Evolutionary conservation across 2,888 invertebrate species (phyloP), one percentile per base, ranked within the genome.

Genomic region (Pocota personata): DNA sequence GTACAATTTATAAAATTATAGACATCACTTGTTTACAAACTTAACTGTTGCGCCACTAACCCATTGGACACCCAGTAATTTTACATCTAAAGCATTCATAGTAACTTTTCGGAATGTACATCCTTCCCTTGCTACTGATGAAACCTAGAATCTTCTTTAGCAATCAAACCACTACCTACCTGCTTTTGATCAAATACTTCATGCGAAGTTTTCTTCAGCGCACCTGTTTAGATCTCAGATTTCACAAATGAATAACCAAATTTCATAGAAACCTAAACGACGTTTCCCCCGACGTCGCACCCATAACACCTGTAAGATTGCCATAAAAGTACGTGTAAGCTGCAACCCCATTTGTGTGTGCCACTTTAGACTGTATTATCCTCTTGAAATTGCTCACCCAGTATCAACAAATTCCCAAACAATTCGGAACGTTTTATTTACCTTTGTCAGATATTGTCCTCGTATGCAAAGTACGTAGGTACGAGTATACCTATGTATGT

Each of bases 401-500:
- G 66, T 72, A 77, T 86, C 76, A 82, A 82, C 82, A 82, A 86
- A 82, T 86, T 72, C 66, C 76, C 82, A 72, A 86, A 86, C 82
- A 82, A 82, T 86, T 66, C 82, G n/a, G 55, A 82, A 72, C 82
- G 77, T 72, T 86, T 77, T 86, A 82, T 86, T 82, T 86, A 76
- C 82, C 35, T 82, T 67, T 67, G 66, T 67, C 82, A 62, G 82
- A 86, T 82, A 86, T 77, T 82, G 72, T 77, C 71, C 35, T 82
- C 32, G 40, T 82, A 82, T 72, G 76, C 73, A 73, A 71, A 80
- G 58, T 62, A 71, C 32, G 37, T 69, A 57, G 10, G n/a, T n/a
- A n/a, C n/a, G n/a, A n/a, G n/a, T n/a, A n/a, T n/a, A n/a, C n/a
- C n/a, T n/a, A n/a, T n/a, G n/a, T n/a, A n/a, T n/a, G n/a, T n/a